phyloP scores from a whole-genome alignment of 2,888 invertebrate species.

The Lomographa bimaculata region DNA sequence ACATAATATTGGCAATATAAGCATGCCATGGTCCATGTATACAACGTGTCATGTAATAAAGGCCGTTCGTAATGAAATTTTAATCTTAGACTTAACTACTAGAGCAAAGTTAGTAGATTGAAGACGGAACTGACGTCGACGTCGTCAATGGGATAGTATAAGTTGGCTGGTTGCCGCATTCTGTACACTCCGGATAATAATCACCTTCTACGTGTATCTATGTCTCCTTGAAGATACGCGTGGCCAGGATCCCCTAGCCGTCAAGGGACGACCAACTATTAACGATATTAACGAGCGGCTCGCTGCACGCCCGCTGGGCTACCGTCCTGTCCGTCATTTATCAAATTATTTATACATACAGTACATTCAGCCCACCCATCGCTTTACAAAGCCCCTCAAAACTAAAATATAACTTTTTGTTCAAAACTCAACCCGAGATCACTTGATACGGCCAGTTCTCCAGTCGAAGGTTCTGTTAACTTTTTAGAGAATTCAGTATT shows the following conservation, averaged over 20 bases:
- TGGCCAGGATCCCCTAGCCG: slow-evolving; percentile 33
- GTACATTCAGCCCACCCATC: slow-evolving; percentile 50
- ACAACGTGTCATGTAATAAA: neutral
- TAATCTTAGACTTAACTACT: slow-evolving; percentile 8
- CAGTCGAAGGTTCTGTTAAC: neutral
- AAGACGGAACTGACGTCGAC: no score
- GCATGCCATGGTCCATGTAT: no score
- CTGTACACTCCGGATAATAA: no score
- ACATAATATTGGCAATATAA: slow-evolving; percentile 3
- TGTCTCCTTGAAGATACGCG: slow-evolving; percentile 14
- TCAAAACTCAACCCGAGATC: slow-evolving; percentile 25
- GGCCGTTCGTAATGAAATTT: slow-evolving; percentile 18
- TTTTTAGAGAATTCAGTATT: slow-evolving; percentile 2
- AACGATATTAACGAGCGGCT: slow-evolving; percentile 58
- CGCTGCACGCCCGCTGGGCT: slow-evolving; percentile 61
- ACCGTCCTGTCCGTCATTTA: slow-evolving; percentile 61
- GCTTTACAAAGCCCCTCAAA: slow-evolving; percentile 45
- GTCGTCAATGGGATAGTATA: slow-evolving; percentile 4
- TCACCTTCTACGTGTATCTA: no score
- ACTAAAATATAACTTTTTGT: slow-evolving; percentile 32
- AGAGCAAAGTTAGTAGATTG: slow-evolving; percentile 22
- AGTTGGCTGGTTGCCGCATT: slow-evolving; percentile 1
- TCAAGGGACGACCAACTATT: slow-evolving; percentile 47
- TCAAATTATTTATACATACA: slow-evolving; percentile 70
- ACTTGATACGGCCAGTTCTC: slow-evolving; percentile 13